These are phyloP conservation scores for Pectinophora gossypiella DNA, from an alignment of 1,140 invertebrate species.

Conservation along the genomic window DNA sequence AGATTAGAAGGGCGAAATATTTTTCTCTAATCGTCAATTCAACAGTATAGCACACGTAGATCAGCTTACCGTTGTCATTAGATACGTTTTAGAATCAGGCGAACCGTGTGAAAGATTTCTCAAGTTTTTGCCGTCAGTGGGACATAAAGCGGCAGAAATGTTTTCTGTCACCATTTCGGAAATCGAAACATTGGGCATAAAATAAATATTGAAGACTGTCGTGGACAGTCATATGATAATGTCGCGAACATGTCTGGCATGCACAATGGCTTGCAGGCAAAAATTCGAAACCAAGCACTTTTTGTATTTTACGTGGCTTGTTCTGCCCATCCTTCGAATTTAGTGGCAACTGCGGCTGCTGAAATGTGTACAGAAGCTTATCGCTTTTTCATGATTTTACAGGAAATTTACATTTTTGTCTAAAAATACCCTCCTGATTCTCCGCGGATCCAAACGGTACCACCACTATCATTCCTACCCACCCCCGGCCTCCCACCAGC, in stretches of 20 bases:
- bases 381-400: no score
- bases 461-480: no score
- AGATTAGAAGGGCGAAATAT: conserved; percentile 22
- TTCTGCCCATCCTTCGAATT: background rate
- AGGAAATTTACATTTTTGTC: no score
- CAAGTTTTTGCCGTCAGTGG: conserved; percentile 21
- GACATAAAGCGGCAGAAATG: conserved; percentile 18
- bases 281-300: conserved; percentile 20
- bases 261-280: conserved; percentile 47
- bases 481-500: no score
- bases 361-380: no score
- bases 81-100: conserved; percentile 27
- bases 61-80: conserved; percentile 38
- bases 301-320: background rate
- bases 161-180: background rate
- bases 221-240: conserved; percentile 54
- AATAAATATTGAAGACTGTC: conserved; percentile 34
- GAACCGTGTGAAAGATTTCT: conserved; percentile 26
- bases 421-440: no score
- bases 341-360: no score
- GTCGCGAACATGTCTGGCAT: conserved; percentile 49
- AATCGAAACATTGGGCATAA: background rate
- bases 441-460: no score
- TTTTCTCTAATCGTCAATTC: conserved; percentile 40
- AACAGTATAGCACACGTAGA: conserved; percentile 54